Evolutionary conservation across 1,140 invertebrate species (phyloP).

Genomic region (Lepidurus arcticus): DNA sequence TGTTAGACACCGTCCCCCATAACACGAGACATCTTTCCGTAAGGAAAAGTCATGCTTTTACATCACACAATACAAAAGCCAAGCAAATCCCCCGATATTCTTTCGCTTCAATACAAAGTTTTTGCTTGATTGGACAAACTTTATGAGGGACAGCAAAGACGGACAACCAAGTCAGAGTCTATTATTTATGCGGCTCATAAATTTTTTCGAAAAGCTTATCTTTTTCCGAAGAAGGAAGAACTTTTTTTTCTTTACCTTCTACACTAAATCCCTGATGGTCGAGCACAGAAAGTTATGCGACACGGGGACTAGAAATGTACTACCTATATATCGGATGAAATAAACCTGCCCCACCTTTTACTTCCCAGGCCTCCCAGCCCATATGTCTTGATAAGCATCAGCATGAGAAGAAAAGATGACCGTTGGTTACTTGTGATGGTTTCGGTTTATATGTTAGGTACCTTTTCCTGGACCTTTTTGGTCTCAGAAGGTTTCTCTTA

Average conservation of each 20-base stretch:
- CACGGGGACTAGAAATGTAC: not conserved
- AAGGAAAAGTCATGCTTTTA: conserved; percentile 18
- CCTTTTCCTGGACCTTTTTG: not conserved
- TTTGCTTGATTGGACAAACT: conserved; percentile 22
- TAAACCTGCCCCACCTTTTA: conserved; percentile 3
- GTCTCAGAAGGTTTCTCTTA: not conserved
- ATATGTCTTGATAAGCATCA: conserved; percentile 22
- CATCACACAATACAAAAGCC: not conserved
- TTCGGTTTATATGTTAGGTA: not conserved
- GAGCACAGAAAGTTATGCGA: not conserved
- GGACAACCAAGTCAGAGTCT: not conserved
- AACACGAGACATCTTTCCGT: not conserved
- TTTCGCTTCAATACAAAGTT: conserved; percentile 8
- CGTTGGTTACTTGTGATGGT: not conserved
- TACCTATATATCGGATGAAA: not conserved
- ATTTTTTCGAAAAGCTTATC: not conserved
- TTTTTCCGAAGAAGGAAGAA: not conserved
- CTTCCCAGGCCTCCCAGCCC: not conserved
- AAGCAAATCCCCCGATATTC: conserved; percentile 18
- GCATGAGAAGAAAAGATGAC: conserved; percentile 4
- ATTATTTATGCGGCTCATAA: conserved; percentile 11
- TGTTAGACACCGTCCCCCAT: not conserved
- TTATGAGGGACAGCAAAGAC: not conserved
- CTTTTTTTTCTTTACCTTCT: not conserved
- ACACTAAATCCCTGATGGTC: not conserved